Evolutionary conservation across 2,113 vertebrate species (phyloP).

Genomic region (Phainopepla nitens): DNA sequence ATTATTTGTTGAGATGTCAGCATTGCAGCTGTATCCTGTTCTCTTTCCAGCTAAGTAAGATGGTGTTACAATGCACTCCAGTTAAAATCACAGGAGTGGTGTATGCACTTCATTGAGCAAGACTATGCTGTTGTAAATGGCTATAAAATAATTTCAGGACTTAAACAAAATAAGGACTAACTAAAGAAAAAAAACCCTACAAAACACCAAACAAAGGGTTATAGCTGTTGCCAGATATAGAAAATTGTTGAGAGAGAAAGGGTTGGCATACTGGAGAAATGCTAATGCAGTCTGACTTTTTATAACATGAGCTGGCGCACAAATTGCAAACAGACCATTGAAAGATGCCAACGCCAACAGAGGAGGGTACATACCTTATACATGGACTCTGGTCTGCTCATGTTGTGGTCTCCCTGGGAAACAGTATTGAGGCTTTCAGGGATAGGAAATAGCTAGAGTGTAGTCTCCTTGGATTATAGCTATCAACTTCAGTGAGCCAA

Average conservation of each 20-base stretch:
- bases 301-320: neutral
- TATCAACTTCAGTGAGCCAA: neutral
- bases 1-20: neutral
- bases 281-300: neutral
- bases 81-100: neutral
- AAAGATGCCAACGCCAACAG: neutral
- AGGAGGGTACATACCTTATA: neutral
- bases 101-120: neutral
- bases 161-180: neutral
- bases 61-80: neutral
- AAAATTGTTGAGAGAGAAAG: neutral
- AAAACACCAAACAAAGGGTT: neutral
- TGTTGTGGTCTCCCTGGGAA: neutral
- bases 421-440: neutral
- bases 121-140: neutral
- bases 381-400: neutral
- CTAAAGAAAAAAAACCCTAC: neutral
- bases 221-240: neutral
- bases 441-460: neutral
- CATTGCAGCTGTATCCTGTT: neutral
- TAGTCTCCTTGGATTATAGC: neutral
- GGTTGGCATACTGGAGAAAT: neutral
- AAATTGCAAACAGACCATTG: neutral
- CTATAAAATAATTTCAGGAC: neutral
- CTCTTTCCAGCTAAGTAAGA: neutral